Percentiles rank a stretch among this genome's conserved stretches.
These are phyloP conservation scores for Actenoides hombroni DNA, from an alignment of 2,113 vertebrate genomes.

Conservation along the genomic window DNA sequence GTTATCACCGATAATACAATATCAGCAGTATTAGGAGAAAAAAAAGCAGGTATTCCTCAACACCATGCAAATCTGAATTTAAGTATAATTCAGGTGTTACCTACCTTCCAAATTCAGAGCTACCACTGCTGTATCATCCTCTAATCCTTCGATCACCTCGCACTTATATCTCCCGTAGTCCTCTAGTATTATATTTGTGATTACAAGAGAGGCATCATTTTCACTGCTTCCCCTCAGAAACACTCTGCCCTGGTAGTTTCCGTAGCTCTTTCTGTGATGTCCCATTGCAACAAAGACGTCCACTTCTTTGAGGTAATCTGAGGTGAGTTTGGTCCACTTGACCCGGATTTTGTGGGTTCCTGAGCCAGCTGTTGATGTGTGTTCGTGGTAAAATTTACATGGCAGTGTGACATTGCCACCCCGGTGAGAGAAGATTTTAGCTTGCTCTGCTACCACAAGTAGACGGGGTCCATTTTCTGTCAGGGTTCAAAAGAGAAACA, in stretches of 20 bases:
- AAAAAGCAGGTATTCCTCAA: neutral
- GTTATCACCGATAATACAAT: neutral
- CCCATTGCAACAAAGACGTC: conserved; percentile 90
- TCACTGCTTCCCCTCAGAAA: conserved; percentile 74
- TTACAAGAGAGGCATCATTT: conserved; percentile 84
- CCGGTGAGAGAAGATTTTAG: conserved; percentile 77
- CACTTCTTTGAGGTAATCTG: conserved; percentile 81
- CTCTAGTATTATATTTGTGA: conserved; percentile 79
- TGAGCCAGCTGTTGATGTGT: conserved; percentile 65
- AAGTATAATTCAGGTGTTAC: neutral
- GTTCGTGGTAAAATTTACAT: conserved; percentile 78
- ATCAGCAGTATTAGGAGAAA: neutral
- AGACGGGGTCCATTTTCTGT: conserved; percentile 86
- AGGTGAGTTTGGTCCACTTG: conserved; percentile 91
- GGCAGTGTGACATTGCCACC: conserved; percentile 89
- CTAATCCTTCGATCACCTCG: conserved; percentile 86
- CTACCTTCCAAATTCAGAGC: conserved; percentile 82
- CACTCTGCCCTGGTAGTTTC: conserved; percentile 80
- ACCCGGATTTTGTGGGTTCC: conserved; percentile 79
- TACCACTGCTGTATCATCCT: conserved; percentile 80
- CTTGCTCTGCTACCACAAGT: conserved; percentile 84
- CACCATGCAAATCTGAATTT: fast-evolving
- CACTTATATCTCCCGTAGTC: conserved; percentile 90
- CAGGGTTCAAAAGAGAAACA: conserved; percentile 23
- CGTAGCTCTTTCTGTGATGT: conserved; percentile 84